Conservation (phyloP, 2,797 vertebrate species). For the Peromyscus melanophrys region DNA sequence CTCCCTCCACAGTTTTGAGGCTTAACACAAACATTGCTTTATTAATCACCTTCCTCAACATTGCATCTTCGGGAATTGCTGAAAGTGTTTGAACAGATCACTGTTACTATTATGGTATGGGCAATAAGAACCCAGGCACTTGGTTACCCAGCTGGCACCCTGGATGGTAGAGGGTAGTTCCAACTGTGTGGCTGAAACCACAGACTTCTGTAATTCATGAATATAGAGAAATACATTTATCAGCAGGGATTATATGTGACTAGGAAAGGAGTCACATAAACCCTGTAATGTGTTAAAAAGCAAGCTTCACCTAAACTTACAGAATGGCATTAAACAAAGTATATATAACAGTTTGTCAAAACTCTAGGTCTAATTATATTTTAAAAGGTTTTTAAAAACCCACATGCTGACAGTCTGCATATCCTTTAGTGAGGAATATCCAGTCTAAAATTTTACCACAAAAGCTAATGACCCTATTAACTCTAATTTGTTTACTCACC, state of each 20-base stretch:
- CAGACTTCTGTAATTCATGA: conserved; percentile 64
- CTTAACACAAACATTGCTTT: conserved; percentile 69
- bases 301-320: conserved; percentile 65
- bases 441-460: conserved; percentile 88
- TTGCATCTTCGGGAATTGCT: conserved; percentile 67
- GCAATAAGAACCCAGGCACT: conserved; percentile 41
- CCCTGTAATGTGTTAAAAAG: conserved; percentile 68
- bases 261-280: conserved; percentile 37
- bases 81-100: conserved; percentile 69
- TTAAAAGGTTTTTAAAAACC: conserved; percentile 76
- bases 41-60: conserved; percentile 17
- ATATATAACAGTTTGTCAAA: conserved; percentile 82
- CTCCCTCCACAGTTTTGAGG: conserved; percentile 40
- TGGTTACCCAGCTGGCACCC: not conserved
- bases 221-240: not conserved
- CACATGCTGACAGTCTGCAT: conserved; percentile 81
- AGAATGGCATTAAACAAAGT: conserved; percentile 78
- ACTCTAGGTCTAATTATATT: conserved; percentile 86
- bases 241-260: not conserved
- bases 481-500: conserved; percentile 91
- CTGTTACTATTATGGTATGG: not conserved
- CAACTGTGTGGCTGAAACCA: not conserved
- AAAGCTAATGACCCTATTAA: conserved; percentile 90
- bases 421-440: conserved; percentile 85
- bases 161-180: conserved; percentile 26